Percentiles rank a stretch among this genome's conserved stretches.
These are phyloP conservation scores for Blastomussa wellsi DNA, from an alignment of 92 coral and sea anemone species.

Conservation along the genomic window DNA sequence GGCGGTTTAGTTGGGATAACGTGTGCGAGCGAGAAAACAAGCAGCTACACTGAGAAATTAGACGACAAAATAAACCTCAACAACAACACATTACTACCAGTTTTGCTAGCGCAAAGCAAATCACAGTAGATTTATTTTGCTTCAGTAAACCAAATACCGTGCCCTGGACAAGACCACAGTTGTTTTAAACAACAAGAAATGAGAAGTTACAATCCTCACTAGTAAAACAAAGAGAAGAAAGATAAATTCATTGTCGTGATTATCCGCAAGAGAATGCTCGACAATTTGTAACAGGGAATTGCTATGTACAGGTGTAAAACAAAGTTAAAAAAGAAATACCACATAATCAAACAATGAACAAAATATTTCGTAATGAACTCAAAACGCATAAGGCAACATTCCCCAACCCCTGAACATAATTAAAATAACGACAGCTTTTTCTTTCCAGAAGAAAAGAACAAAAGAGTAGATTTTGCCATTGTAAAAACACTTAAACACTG, in stretches of 20 bases:
- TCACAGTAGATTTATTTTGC: not conserved
- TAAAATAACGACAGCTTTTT: not conserved
- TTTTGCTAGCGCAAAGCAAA: not conserved
- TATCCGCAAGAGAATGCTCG: too few species aligned
- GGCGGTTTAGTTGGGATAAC: too few species aligned
- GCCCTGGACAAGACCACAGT: not conserved
- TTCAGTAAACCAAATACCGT: not conserved
- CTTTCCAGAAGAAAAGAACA: not conserved
- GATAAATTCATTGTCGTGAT: not conserved
- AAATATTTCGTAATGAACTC: not conserved
- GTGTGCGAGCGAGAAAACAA: too few species aligned
- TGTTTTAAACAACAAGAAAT: too few species aligned
- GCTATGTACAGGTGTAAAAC: too few species aligned
- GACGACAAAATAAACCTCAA: too few species aligned
- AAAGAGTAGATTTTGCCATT: not conserved
- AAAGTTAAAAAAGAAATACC: too few species aligned
- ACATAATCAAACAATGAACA: too few species aligned
- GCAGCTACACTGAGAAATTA: too few species aligned
- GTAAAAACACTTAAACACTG: not conserved
- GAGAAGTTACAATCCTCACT: too few species aligned
- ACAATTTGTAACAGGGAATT: too few species aligned
- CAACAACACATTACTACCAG: not conserved
- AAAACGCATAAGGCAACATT: not conserved
- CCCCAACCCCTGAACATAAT: not conserved
- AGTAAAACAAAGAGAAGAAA: not conserved